Evolutionary conservation across 2,797 vertebrate species (phyloP).

Genomic region (Naso thynnoides): DNA sequence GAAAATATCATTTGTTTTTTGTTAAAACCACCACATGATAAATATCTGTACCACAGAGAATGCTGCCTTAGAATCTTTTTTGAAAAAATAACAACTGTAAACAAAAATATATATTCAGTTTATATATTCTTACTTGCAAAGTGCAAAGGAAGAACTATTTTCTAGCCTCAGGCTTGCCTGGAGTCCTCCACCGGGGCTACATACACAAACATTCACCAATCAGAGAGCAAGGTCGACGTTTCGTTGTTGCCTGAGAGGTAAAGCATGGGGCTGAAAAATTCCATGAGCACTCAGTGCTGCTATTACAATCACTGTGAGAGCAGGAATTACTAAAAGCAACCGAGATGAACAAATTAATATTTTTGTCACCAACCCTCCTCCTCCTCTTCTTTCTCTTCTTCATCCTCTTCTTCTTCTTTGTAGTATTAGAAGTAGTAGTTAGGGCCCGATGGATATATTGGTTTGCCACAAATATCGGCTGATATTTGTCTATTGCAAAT

Average conservation of each 20-base stretch:
- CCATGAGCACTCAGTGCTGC: background rate
- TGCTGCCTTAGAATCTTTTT: background rate
- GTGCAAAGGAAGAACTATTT: background rate
- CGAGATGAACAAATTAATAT: background rate
- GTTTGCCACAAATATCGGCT: no score
- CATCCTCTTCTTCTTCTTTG: no score
- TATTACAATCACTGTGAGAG: background rate
- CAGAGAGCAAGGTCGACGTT: background rate
- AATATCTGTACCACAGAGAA: background rate
- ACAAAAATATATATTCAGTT: background rate
- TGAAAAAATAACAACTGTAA: background rate
- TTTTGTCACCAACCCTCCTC: background rate
- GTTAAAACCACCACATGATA: background rate
- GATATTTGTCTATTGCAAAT: no score
- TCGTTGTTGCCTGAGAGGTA: background rate
- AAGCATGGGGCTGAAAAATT: background rate
- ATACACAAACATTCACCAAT: constrained; percentile 2
- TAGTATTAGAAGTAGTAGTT: no score
- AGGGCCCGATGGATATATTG: no score
- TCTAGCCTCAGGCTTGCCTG: background rate
- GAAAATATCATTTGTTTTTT: background rate
- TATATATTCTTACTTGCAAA: background rate
- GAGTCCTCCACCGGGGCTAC: background rate
- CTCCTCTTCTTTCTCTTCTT: no score
- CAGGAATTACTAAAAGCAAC: background rate